Evolutionary conservation across 2,797 vertebrate genomes (phyloP).

Genomic region (Pangasius krempfi): DNA sequence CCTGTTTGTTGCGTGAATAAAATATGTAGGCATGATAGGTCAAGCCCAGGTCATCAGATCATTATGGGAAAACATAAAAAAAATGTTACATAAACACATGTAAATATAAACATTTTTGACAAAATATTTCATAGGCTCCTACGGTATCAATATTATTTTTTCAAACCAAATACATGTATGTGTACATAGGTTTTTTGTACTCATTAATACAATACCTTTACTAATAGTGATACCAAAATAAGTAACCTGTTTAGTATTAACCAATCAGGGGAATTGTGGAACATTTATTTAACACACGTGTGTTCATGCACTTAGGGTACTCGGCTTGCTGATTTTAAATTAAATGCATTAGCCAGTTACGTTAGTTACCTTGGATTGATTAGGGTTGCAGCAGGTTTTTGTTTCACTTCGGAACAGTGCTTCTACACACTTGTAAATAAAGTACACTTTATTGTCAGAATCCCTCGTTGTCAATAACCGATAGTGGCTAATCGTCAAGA

Average conservation of each 20-base stretch:
- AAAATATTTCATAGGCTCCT: too few species aligned
- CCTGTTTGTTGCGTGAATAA: too few species aligned
- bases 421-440: neutral
- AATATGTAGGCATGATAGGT: too few species aligned
- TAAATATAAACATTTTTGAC: too few species aligned
- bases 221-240: neutral
- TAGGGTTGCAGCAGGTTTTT: neutral
- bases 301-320: neutral
- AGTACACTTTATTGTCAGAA: neutral
- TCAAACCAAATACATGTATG: neutral
- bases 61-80: too few species aligned
- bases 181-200: neutral
- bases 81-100: too few species aligned
- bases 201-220: neutral
- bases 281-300: neutral
- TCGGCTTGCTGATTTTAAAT: neutral
- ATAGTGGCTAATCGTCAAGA: too few species aligned
- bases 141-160: neutral
- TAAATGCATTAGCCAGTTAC: neutral
- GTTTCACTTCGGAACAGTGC: neutral
- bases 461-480: neutral
- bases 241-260: neutral
- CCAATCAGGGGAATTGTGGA: neutral
- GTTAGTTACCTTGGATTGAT: neutral
- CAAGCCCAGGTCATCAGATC: too few species aligned